A percentile compares a stretch with the other conserved stretches of the same genome.
phyloP scores from a whole-genome alignment of 2,113 vertebrate species.

The Dendrocopos noguchii region DNA sequence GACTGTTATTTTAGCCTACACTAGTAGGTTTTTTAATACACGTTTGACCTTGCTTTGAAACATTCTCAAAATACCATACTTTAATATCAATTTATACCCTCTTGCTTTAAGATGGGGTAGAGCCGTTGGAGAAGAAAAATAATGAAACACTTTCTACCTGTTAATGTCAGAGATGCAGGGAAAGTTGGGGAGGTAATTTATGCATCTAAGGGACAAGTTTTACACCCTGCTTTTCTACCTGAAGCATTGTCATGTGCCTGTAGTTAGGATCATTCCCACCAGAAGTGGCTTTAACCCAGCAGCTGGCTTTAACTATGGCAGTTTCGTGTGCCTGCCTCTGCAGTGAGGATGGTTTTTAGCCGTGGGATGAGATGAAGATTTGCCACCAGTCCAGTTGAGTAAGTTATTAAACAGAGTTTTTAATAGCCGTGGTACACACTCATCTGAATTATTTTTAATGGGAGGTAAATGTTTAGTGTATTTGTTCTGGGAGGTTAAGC shows the following conservation, averaged over 20 bases:
- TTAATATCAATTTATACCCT: slow-evolving; percentile 85
- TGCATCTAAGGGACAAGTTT: background rate
- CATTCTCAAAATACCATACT: slow-evolving; percentile 87
- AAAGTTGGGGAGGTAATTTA: slow-evolving; percentile 39
- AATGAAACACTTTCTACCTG: slow-evolving; percentile 76
- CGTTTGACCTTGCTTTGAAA: slow-evolving; percentile 90
- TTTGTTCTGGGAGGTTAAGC: background rate
- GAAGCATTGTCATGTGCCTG: background rate
- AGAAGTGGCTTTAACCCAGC: background rate
- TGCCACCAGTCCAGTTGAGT: background rate
- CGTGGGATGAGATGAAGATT: background rate
- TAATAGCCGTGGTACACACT: background rate
- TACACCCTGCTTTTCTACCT: background rate
- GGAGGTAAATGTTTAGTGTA: background rate
- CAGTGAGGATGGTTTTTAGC: background rate
- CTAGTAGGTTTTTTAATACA: slow-evolving; percentile 84
- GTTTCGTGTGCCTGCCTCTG: background rate
- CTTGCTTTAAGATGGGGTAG: slow-evolving; percentile 63
- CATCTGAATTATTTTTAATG: slow-evolving; percentile 9
- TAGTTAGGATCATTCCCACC: background rate
- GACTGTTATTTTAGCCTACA: slow-evolving; percentile 92
- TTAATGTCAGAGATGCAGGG: slow-evolving; percentile 47
- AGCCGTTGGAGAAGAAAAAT: slow-evolving; percentile 15
- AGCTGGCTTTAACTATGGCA: background rate
- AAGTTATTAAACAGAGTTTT: background rate